Evolutionary conservation across 1,140 invertebrate genomes (phyloP).

Genomic region (Neotoxoptera formosana): DNA sequence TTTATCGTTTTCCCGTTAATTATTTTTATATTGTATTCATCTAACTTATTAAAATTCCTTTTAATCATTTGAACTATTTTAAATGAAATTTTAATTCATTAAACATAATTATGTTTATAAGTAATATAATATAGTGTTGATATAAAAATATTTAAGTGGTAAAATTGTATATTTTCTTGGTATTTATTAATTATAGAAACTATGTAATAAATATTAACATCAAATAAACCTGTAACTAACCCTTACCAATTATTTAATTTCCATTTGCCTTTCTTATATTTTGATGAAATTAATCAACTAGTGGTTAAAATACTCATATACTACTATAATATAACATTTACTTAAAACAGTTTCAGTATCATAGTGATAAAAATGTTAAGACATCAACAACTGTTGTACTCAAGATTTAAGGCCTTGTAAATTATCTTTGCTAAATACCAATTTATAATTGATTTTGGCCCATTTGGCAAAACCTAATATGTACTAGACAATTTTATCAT

Average conservation of each 20-base stretch:
- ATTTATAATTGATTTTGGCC: no score
- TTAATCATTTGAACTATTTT: background rate
- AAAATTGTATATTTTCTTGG: background rate
- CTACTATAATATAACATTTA: no score
- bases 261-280: background rate
- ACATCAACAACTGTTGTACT: no score
- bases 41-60: background rate
- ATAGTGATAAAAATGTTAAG: no score
- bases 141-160: background rate
- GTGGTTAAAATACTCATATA: no score
- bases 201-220: conserved; percentile 18
- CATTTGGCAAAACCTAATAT: no score
- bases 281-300: background rate
- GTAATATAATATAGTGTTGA: background rate
- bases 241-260: background rate
- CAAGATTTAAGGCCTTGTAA: no score
- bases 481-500: no score
- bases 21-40: conserved; percentile 30
- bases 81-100: background rate
- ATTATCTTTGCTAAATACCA: no score
- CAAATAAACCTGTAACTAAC: conserved; percentile 15
- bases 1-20: background rate
- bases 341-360: no score
- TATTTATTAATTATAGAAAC: conserved; percentile 20
- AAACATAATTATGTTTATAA: background rate